Evolutionary conservation across 2,888 invertebrate genomes (phyloP), one percentile per base, ranked within the genome.

Genomic region (Darwinula stevensoni): DNA sequence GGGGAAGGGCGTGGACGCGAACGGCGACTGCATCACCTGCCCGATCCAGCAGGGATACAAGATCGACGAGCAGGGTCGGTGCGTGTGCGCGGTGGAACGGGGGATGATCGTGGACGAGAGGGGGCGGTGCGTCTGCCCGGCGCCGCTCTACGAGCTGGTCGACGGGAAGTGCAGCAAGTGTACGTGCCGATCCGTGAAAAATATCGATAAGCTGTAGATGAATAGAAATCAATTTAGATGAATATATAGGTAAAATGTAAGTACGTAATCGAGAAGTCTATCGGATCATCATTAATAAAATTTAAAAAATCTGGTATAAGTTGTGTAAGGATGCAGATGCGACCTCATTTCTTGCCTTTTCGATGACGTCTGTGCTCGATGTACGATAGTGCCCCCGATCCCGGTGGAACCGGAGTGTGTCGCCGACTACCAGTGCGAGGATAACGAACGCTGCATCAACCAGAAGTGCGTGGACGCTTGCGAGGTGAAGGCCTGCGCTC

Each of bases 11-110:
- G 57, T 74, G 5, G 66, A 75, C 45, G 61, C 65, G 27, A 62
- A 65, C 41, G 75, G 75, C 32, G 66, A 71, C 44, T 80, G 80
- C 44, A 59, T 66, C 4, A 66, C 67, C 2, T 80, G 82, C 44
- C 56, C 57, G 11, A 54, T 58, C 16, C 64, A 66, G 36, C 62
- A 66, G 36, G 43, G 42, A 11, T 28, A 28, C 14, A 13, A 6
- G 5, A 11, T 28, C 14, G 28, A 28, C 13, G 28, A 28, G 28
- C 9, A 28, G 13, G 28, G 28, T 13, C n/a, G 14, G 13, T 28
- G 28, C 14, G 28, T 28, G 9, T 28, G 28, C 13, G 28, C 28
- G 5, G 14, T 14, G 14, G 28, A 28, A 11, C 6, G 14, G 14
- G 28, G 28, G 14, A 28, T 28, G 28, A 6, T 6, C 9, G 35